Evolutionary conservation across 2,113 vertebrate species (phyloP).

Genomic region (Pipra filicauda): DNA sequence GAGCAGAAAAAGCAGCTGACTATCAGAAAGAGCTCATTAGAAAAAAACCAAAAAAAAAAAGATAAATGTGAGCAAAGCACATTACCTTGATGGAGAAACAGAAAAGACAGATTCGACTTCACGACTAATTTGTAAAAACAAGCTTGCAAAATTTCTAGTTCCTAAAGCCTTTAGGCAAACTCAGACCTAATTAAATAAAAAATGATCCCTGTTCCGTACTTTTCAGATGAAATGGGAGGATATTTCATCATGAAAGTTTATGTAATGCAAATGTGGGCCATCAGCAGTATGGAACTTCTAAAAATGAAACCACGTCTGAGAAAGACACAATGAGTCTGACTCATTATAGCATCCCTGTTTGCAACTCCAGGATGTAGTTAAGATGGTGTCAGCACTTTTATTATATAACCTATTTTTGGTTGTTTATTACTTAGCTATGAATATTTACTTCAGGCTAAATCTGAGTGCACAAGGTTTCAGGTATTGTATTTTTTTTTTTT

Average conservation of each 20-base stretch:
- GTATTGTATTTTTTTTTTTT: not conserved
- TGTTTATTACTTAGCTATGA: slow-evolving; percentile 46
- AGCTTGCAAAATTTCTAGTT: slow-evolving; percentile 32
- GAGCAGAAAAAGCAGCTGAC: slow-evolving; percentile 41
- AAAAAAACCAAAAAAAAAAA: not conserved
- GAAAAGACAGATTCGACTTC: slow-evolving; percentile 1
- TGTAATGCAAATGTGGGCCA: slow-evolving; percentile 39
- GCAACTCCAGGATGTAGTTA: not conserved
- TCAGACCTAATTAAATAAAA: slow-evolving; percentile 53
- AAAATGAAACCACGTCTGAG: slow-evolving; percentile 40
- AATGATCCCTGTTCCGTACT: not conserved
- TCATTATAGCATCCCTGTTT: slow-evolving; percentile 15
- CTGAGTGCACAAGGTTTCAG: not conserved
- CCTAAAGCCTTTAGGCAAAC: slow-evolving; percentile 53
- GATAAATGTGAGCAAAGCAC: slow-evolving; percentile 1
- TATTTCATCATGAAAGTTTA: slow-evolving; percentile 46
- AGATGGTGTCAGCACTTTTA: slow-evolving; percentile 34
- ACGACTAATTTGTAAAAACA: slow-evolving; percentile 60
- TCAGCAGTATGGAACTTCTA: slow-evolving; percentile 29
- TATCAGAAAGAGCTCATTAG: slow-evolving; percentile 64
- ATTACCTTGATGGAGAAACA: slow-evolving; percentile 52
- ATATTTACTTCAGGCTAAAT: slow-evolving; percentile 33
- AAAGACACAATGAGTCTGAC: slow-evolving; percentile 28
- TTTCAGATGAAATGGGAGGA: slow-evolving; percentile 25
- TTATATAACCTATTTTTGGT: slow-evolving; percentile 20